Evolutionary conservation across 2,888 invertebrate species (phyloP).

Genomic region (Noctua janthina): DNA sequence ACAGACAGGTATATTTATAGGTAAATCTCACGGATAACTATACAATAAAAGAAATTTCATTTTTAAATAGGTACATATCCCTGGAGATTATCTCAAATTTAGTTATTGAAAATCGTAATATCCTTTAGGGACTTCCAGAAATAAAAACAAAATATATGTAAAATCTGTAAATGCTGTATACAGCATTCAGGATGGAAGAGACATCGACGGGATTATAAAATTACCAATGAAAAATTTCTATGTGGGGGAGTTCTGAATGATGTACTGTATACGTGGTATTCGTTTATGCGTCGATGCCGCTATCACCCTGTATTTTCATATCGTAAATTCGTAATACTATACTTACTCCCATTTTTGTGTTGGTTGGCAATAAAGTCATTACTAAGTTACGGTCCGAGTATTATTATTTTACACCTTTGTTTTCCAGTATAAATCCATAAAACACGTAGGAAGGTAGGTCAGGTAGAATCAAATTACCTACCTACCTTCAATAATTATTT

Average conservation of each 20-base stretch:
- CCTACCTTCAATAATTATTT: slow-evolving; percentile 3
- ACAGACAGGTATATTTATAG: too few relatives aligned
- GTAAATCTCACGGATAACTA: neutral
- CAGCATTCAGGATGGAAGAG: too few relatives aligned
- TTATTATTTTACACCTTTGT: slow-evolving; percentile 22
- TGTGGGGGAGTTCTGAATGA: too few relatives aligned
- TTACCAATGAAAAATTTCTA: too few relatives aligned
- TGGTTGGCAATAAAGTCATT: slow-evolving; percentile 19
- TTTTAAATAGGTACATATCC: too few relatives aligned
- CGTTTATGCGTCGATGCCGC: too few relatives aligned
- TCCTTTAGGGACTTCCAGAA: neutral
- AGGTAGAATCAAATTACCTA: neutral
- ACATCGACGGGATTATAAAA: too few relatives aligned
- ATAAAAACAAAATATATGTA: neutral
- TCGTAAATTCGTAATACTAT: slow-evolving; percentile 2
- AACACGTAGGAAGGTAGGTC: neutral
- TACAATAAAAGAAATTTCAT: neutral
- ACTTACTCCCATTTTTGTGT: neutral
- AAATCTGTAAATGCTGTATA: neutral
- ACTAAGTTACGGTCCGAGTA: slow-evolving; percentile 26
- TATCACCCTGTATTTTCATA: slow-evolving; percentile 2
- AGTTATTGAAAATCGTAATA: neutral
- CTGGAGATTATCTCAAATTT: too few relatives aligned
- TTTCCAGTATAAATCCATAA: slow-evolving; percentile 16
- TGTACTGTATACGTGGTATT: too few relatives aligned